A percentile compares a stretch with the other conserved stretches of the same genome.
Conservation (phyloP, 2,797 vertebrate genomes). For the Helostoma temminkii region DNA sequence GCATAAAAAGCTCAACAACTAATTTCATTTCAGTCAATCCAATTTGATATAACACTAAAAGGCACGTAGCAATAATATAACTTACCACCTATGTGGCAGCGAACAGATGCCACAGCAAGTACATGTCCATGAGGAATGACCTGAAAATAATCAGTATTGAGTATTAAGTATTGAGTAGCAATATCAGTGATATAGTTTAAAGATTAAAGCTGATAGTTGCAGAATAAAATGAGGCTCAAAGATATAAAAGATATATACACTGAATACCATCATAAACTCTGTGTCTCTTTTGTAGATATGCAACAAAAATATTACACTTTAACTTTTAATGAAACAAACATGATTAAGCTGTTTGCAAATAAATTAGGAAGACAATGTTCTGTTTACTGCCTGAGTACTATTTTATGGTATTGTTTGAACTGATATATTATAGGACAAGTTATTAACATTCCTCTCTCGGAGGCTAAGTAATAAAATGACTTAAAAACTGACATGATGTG, state of each 20-base stretch:
- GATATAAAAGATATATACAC: conserved; percentile 7
- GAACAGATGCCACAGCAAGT: conserved; percentile 28
- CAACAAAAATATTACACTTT: conserved; percentile 11
- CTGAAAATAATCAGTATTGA: conserved; percentile 14
- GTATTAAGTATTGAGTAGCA: too few species aligned
- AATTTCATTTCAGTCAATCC: conserved; percentile 9
- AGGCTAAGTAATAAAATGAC: neutral
- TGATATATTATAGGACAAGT: neutral
- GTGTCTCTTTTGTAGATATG: neutral
- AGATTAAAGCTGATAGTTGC: conserved; percentile 15
- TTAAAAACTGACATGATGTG: neutral
- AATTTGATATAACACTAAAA: conserved; percentile 31
- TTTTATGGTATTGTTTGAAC: neutral
- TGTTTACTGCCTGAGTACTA: neutral
- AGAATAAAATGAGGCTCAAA: conserved; percentile 11
- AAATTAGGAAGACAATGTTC: neutral
- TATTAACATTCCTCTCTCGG: neutral
- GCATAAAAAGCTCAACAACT: conserved; percentile 30
- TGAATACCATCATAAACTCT: neutral
- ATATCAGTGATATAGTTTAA: conserved; percentile 4
- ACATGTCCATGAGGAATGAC: neutral
- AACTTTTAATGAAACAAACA: conserved; percentile 11
- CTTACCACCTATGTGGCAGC: conserved; percentile 23
- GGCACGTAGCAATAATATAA: conserved; percentile 12
- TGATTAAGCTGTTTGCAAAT: conserved; percentile 2